These are phyloP conservation scores for Catharus ustulatus DNA, from an alignment of 2,797 vertebrate genomes.

Conservation along the genomic window DNA sequence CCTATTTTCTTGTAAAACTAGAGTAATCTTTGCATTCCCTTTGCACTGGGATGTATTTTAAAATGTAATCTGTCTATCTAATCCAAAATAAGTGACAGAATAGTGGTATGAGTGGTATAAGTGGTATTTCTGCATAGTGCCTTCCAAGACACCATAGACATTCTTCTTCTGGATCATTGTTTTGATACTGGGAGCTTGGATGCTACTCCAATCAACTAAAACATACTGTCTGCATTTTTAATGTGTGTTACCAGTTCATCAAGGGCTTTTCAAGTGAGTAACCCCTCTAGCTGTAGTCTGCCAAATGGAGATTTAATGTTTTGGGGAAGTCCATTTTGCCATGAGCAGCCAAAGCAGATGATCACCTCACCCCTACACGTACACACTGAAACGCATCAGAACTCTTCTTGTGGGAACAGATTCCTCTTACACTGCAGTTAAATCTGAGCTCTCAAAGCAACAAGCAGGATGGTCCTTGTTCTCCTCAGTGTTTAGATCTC, in stretches of 20 bases:
- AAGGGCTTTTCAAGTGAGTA: not conserved
- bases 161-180: not conserved
- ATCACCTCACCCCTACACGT: not conserved
- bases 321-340: not conserved
- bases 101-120: not conserved
- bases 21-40: not conserved
- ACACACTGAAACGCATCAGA: not conserved
- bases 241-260: not conserved
- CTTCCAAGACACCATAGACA: not conserved
- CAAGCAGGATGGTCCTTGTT: not conserved
- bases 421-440: not conserved
- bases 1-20: not conserved
- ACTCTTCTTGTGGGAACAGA: not conserved
- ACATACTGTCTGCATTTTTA: not conserved
- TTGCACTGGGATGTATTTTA: not conserved
- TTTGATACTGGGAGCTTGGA: not conserved
- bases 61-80: not conserved
- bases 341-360: not conserved
- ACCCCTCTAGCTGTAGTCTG: not conserved
- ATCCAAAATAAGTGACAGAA: not conserved
- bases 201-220: not conserved
- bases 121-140: not conserved
- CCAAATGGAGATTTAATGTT: not conserved
- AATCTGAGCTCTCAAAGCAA: not conserved
- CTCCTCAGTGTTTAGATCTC: slow-evolving; percentile 22